These are phyloP conservation scores for Lepus oiostolus DNA, from an alignment of 2,797 vertebrate genomes.

Conservation along the genomic window DNA sequence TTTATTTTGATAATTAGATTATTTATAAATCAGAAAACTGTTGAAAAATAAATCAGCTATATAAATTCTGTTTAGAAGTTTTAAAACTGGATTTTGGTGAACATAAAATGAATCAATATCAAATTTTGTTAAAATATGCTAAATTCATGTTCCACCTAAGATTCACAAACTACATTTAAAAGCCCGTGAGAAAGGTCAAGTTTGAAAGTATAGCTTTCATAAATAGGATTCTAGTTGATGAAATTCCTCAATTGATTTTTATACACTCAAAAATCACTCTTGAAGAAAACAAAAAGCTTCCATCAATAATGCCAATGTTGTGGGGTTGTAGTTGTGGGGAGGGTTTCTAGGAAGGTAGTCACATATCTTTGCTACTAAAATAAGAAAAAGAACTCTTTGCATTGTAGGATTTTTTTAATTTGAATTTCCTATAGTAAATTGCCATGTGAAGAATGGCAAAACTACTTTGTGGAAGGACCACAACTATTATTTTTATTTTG, in stretches of 20 bases:
- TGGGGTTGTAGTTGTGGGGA: background rate
- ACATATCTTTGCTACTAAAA: slow-evolving; percentile 9
- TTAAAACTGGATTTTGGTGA: background rate
- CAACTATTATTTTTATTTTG: background rate
- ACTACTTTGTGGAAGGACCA: background rate
- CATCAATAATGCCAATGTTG: background rate
- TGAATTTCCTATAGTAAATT: background rate
- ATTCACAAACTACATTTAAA: slow-evolving; percentile 28
- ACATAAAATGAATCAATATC: background rate
- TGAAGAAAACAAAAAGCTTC: background rate
- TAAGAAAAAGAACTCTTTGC: background rate
- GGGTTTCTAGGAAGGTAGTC: background rate
- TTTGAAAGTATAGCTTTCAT: background rate
- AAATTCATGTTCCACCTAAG: background rate
- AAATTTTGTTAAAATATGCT: slow-evolving; percentile 10
- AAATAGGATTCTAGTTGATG: slow-evolving; percentile 31
- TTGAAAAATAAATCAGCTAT: background rate
- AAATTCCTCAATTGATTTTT: background rate
- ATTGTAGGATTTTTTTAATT: background rate
- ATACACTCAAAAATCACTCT: background rate
- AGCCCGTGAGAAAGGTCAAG: background rate
- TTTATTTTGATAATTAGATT: background rate
- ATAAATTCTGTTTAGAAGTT: background rate
- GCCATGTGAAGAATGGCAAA: background rate
- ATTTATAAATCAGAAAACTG: background rate